Conservation (phyloP, 2,888 invertebrate genomes). For the Drosophila acutilabella region DNA sequence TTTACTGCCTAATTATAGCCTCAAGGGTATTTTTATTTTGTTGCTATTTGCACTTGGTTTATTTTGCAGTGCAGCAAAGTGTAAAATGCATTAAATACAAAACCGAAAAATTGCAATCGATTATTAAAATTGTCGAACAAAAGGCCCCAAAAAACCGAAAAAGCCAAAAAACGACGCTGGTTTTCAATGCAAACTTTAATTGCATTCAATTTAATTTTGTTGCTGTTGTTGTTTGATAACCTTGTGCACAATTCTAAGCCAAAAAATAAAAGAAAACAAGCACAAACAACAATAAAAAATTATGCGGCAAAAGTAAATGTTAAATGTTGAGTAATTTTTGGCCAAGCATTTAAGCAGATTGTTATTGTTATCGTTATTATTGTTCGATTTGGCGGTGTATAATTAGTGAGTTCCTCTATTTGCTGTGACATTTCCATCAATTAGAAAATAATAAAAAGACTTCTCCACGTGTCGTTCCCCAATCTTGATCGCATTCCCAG, state of each 20-base stretch:
- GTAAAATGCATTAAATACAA: constrained; percentile 37
- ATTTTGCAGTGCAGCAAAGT: constrained; percentile 34
- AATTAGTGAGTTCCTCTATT: constrained; percentile 53
- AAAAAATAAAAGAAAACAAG: constrained; percentile 31
- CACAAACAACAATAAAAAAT: constrained; percentile 29
- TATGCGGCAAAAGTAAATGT: constrained; percentile 74
- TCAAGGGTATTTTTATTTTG: constrained; percentile 1
- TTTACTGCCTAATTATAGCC: neutral
- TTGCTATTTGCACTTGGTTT: constrained; percentile 21
- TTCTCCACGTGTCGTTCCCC: constrained; percentile 43
- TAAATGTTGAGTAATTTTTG: constrained; percentile 73
- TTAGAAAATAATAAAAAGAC: constrained; percentile 18
- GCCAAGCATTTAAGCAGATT: constrained; percentile 45
- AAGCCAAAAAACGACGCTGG: constrained; percentile 49
- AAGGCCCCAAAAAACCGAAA: constrained; percentile 39
- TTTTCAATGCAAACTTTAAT: constrained; percentile 80
- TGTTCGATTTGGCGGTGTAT: constrained; percentile 23
- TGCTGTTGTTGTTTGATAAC: constrained; percentile 65
- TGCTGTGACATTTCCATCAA: constrained; percentile 56
- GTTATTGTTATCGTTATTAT: constrained; percentile 16
- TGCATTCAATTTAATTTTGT: constrained; percentile 71
- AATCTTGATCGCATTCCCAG: constrained; percentile 63
- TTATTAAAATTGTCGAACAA: constrained; percentile 72
- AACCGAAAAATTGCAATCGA: constrained; percentile 65
- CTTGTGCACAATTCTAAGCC: constrained; percentile 78